phyloP scores from a whole-genome alignment of 2,113 vertebrate genomes.

The Solea senegalensis region DNA sequence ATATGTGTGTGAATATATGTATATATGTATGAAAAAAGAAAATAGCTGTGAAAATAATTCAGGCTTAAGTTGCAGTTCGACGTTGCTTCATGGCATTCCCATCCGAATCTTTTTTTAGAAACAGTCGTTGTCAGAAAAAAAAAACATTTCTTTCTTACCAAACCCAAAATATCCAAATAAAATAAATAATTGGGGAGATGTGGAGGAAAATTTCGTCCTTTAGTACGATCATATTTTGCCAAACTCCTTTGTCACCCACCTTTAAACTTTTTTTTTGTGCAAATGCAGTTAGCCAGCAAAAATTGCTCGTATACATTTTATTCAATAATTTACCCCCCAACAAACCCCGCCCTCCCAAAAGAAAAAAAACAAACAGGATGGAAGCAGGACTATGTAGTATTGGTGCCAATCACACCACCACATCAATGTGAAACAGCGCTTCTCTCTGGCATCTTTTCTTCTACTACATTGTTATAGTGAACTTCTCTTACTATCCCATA shows the following conservation, averaged over 20 bases:
- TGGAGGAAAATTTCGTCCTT: constrained; percentile 47
- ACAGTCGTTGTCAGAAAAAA: constrained; percentile 39
- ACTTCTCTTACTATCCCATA: constrained; percentile 36
- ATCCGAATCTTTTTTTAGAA: constrained; percentile 40
- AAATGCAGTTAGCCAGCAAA: constrained; percentile 79
- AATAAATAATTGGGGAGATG: constrained; percentile 36
- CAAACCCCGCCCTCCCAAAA: constrained; percentile 18
- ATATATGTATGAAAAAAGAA: not conserved
- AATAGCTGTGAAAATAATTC: constrained; percentile 46
- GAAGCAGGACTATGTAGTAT: constrained; percentile 61
- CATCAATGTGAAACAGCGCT: constrained; percentile 59
- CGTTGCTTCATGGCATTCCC: constrained; percentile 22
- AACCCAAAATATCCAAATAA: constrained; percentile 23
- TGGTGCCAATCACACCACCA: constrained; percentile 47
- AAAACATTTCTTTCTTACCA: constrained; percentile 29
- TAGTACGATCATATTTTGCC: constrained; percentile 53
- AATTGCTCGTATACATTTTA: constrained; percentile 60
- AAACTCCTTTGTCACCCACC: constrained; percentile 35
- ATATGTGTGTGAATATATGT: not conserved
- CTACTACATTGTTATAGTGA: constrained; percentile 57
- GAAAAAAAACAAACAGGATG: constrained; percentile 40
- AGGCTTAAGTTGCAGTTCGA: constrained; percentile 53
- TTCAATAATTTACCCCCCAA: constrained; percentile 75
- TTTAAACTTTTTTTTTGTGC: constrained; percentile 71
- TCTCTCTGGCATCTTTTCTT: constrained; percentile 41